A percentile compares a stretch with the other conserved stretches of the same genome.
Conservation (phyloP, 2,888 invertebrate genomes). For the Amphipoea lucens region DNA sequence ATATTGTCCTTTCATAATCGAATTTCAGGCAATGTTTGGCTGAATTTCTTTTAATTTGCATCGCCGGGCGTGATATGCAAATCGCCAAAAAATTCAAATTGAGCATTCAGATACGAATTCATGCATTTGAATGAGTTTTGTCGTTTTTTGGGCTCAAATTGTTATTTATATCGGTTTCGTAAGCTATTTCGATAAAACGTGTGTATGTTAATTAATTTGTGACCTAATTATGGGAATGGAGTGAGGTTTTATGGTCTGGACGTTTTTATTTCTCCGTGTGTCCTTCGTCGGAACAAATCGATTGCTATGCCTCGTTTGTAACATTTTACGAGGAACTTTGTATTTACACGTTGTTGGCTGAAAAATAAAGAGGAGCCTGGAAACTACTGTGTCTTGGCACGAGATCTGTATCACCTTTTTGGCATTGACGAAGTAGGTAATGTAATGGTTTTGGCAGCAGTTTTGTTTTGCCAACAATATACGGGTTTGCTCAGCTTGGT, state of each 20-base stretch:
- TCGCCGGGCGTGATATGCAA: constrained; percentile 47
- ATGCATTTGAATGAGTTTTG: constrained; percentile 60
- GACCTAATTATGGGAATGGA: constrained; percentile 56
- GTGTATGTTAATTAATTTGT: constrained; percentile 16
- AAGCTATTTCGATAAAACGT: constrained; percentile 14
- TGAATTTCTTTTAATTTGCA: constrained; percentile 48
- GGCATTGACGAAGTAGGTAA: constrained; percentile 22
- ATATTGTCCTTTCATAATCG: constrained; percentile 48
- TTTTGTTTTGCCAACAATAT: constrained; percentile 23
- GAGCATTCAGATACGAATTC: constrained; percentile 58
- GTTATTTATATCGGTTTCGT: constrained; percentile 24
- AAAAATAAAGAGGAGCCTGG: background rate
- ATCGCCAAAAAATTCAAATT: constrained; percentile 56
- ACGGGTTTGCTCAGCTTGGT: background rate
- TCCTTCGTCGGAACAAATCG: constrained; percentile 33
- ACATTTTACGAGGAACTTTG: constrained; percentile 6
- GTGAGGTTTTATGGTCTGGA: constrained; percentile 33
- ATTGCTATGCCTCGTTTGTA: constrained; percentile 8
- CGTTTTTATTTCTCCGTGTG: constrained; percentile 26
- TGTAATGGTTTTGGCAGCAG: constrained; percentile 32
- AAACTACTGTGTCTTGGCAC: constrained; percentile 27
- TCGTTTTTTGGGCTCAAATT: constrained; percentile 35
- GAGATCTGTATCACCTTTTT: constrained; percentile 27
- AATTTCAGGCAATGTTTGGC: constrained; percentile 25
- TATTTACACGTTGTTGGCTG: background rate